These are phyloP conservation scores for Macropus fuliginosus DNA, from an alignment of 2,797 vertebrate genomes.

Conservation along the genomic window DNA sequence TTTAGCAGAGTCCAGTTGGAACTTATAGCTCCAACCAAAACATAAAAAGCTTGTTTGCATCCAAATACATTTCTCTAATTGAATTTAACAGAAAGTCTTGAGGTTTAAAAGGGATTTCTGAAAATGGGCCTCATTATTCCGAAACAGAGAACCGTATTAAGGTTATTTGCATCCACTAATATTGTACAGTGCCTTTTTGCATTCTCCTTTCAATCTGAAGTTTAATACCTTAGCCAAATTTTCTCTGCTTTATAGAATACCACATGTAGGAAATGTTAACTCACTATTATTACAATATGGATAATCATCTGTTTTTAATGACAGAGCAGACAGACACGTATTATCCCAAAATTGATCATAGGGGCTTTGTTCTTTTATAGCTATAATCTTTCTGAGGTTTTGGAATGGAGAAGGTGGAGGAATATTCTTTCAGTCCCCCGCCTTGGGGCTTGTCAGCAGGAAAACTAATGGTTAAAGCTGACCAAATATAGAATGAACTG, in stretches of 20 bases:
- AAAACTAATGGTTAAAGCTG: background rate
- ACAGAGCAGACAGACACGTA: background rate
- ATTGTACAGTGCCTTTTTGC: background rate
- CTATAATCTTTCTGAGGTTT: background rate
- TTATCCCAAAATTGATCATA: background rate
- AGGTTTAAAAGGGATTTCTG: background rate
- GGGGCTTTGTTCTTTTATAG: background rate
- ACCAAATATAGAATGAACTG: background rate
- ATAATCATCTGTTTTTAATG: slow-evolving; percentile 38
- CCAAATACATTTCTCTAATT: background rate
- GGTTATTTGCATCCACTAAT: background rate
- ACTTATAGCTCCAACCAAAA: slow-evolving; percentile 3
- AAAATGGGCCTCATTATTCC: background rate
- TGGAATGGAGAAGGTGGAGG: background rate
- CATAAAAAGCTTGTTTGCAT: background rate
- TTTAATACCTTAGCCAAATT: slow-evolving; percentile 40
- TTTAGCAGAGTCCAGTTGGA: background rate
- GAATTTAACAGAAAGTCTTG: background rate
- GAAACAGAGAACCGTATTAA: background rate
- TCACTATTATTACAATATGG: slow-evolving; percentile 22
- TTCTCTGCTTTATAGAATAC: slow-evolving; percentile 32
- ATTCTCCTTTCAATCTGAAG: slow-evolving; percentile 23
- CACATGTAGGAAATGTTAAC: slow-evolving; percentile 34
- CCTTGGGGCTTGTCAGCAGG: background rate
- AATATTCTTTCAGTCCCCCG: background rate